Evolutionary conservation across 1,140 invertebrate species (phyloP).

Genomic region (Drosophila eugracilis): DNA sequence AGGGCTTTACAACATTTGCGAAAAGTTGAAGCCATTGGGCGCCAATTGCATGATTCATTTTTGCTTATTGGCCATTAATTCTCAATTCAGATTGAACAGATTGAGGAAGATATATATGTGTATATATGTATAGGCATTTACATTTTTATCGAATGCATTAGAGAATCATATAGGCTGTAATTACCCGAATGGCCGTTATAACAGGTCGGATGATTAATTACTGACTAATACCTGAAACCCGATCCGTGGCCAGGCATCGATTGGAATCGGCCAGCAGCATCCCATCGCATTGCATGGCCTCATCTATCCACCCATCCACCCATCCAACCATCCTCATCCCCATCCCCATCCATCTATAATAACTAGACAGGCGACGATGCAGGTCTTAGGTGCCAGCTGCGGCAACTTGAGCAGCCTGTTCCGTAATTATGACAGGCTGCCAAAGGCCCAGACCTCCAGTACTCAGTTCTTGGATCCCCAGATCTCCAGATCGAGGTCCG

Average conservation of each 20-base stretch:
- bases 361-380: conserved; percentile 30
- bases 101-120: conserved; percentile 16
- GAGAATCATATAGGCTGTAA: conserved; percentile 59
- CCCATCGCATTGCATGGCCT: too few species aligned
- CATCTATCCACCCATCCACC: too few species aligned
- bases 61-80: conserved; percentile 72
- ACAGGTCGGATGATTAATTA: conserved; percentile 68
- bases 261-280: conserved; percentile 12
- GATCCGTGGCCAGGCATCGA: conserved; percentile 40
- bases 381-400: conserved; percentile 36
- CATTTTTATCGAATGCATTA: conserved; percentile 66
- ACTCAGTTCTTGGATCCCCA: neutral
- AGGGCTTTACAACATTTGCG: conserved; percentile 37
- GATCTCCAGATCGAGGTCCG: conserved; percentile 16
- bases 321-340: too few species aligned
- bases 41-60: conserved; percentile 76
- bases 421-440: conserved; percentile 66
- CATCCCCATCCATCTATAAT: conserved; percentile 34
- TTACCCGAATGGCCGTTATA: conserved; percentile 52
- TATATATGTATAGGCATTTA: conserved; percentile 46
- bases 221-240: conserved; percentile 69
- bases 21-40: conserved; percentile 59
- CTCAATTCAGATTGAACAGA: conserved; percentile 30
- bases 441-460: conserved; percentile 19
- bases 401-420: conserved; percentile 55